These are phyloP conservation scores for Symphodus melops DNA, from an alignment of 2,113 vertebrate genomes.

Conservation along the genomic window DNA sequence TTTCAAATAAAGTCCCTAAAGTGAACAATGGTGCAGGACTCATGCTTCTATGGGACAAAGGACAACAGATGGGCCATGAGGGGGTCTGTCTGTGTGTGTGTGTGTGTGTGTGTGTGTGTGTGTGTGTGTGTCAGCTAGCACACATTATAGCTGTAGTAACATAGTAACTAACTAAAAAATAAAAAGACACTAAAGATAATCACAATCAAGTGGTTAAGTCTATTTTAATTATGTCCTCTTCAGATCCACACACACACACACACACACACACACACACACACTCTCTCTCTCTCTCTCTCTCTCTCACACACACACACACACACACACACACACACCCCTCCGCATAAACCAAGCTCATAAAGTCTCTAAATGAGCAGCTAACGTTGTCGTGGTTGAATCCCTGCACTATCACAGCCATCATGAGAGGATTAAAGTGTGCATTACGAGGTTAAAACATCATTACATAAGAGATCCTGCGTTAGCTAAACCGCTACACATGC, in stretches of 20 bases:
- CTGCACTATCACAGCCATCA: neutral
- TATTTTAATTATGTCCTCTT: too few species aligned
- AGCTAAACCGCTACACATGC: slow-evolving; percentile 28
- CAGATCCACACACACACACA: neutral
- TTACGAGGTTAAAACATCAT: slow-evolving; percentile 44
- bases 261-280: neutral
- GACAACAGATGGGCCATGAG: slow-evolving; percentile 63
- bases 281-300: too few species aligned
- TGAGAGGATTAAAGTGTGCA: slow-evolving; percentile 37
- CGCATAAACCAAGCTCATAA: neutral
- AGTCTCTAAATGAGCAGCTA: neutral
- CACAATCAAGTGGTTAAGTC: neutral
- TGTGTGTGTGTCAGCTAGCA: too few species aligned
- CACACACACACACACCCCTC: neutral
- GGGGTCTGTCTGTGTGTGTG: too few species aligned
- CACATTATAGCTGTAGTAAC: slow-evolving; percentile 1
- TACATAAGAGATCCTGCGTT: slow-evolving; percentile 57
- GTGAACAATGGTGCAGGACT: neutral
- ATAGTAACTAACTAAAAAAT: neutral
- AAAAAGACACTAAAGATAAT: neutral
- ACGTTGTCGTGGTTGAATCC: neutral
- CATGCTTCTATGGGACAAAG: slow-evolving; percentile 58
- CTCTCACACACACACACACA: neutral
- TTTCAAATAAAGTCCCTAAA: neutral
- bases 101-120: too few species aligned